Conservation (phyloP, 2,113 vertebrate species). For the Eudyptes chrysolophus region DNA sequence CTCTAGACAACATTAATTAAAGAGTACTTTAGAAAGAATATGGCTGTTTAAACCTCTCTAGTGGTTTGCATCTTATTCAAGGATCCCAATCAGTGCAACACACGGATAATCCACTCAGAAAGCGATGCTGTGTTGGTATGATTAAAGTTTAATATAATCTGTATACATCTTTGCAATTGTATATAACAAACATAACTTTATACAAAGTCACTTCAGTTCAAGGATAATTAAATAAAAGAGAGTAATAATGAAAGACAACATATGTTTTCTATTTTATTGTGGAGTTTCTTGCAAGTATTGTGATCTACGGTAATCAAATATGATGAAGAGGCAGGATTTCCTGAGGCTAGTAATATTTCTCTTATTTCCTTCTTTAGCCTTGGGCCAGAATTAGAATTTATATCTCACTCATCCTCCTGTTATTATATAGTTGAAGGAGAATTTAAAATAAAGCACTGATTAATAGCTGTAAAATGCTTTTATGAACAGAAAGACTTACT, state of each 20-base stretch:
- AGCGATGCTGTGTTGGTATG: background rate
- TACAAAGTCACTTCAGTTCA: background rate
- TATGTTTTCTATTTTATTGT: background rate
- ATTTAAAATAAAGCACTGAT: background rate
- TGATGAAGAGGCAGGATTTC: background rate
- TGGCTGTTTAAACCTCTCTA: conserved; percentile 39
- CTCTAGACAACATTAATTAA: conserved; percentile 65
- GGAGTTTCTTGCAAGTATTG: background rate
- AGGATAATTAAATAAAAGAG: background rate
- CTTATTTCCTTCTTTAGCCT: background rate
- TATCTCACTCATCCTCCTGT: background rate
- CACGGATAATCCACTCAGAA: conserved; percentile 1
- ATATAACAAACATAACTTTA: background rate
- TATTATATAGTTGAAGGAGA: background rate
- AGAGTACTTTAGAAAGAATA: conserved; percentile 52
- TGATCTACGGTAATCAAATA: background rate
- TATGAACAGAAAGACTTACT: background rate
- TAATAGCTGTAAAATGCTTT: background rate
- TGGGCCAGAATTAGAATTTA: background rate
- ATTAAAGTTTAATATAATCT: conserved; percentile 11
- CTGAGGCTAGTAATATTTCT: background rate
- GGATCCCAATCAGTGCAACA: conserved; percentile 46
- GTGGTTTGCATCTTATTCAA: conserved; percentile 22
- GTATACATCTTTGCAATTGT: background rate
- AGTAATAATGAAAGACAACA: background rate